A percentile compares a stretch with the other conserved stretches of the same genome.
Evolutionary conservation across 2,888 invertebrate genomes (phyloP).

Genomic region (Apotomis turbidana): DNA sequence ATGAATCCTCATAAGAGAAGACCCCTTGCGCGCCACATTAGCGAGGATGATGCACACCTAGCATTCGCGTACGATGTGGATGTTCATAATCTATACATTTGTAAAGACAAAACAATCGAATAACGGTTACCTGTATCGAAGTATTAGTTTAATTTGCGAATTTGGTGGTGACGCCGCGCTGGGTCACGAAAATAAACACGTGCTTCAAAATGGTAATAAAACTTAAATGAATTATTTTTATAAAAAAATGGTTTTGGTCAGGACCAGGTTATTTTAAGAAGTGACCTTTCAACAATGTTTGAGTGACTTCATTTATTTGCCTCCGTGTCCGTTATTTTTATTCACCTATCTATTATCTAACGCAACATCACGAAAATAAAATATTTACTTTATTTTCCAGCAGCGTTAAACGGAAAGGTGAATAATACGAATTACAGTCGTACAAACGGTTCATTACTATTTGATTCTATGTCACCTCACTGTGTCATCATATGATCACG

Average conservation of each 20-base stretch:
- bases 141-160: too few species aligned
- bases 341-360: neutral
- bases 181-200: too few species aligned
- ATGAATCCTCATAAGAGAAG: too few species aligned
- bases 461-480: constrained; percentile 15
- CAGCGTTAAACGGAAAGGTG: neutral
- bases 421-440: neutral
- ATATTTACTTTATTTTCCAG: neutral
- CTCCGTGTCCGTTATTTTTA: neutral
- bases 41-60: too few species aligned
- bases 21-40: too few species aligned
- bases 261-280: neutral
- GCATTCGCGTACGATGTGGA: too few species aligned
- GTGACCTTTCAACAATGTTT: neutral
- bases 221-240: too few species aligned
- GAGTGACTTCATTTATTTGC: neutral
- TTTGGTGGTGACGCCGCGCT: too few species aligned
- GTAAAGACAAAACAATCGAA: too few species aligned
- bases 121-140: too few species aligned
- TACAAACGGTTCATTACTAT: constrained; percentile 15
- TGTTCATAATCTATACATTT: too few species aligned
- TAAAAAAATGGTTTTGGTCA: neutral
- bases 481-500: constrained; percentile 21
- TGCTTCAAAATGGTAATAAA: too few species aligned
- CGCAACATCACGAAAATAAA: neutral